Percentiles rank a stretch among this genome's conserved stretches.
phyloP scores from a whole-genome alignment of 2,113 vertebrate species.

The Ahaetulla prasina region DNA sequence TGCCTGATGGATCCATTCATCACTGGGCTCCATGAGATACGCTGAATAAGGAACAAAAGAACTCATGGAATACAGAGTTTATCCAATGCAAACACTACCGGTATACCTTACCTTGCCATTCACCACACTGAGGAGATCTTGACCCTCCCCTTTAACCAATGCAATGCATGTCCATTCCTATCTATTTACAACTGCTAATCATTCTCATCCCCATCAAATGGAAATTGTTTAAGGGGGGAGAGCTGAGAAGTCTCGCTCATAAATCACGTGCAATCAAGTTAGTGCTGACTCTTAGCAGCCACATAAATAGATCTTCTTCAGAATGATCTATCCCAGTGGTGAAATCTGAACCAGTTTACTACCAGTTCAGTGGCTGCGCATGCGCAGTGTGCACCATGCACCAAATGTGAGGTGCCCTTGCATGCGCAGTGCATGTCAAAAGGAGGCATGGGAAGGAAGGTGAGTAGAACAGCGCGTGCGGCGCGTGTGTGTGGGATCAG shows the following conservation, averaged over 20 bases:
- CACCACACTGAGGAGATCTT: not conserved
- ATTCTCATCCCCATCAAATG: not conserved
- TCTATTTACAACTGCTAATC: not conserved
- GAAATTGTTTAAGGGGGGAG: not conserved
- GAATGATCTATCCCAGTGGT: not conserved
- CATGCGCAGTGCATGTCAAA: too few relatives aligned
- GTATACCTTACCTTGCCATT: not conserved
- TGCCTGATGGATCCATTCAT: not conserved
- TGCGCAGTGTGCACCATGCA: too few relatives aligned
- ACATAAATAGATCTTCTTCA: not conserved
- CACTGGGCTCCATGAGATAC: not conserved
- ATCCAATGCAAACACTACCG: not conserved
- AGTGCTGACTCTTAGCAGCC: not conserved
- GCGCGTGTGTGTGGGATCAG: too few relatives aligned
- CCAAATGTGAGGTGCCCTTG: too few relatives aligned
- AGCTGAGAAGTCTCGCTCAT: not conserved
- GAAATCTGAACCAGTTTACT: too few relatives aligned
- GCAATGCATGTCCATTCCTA: not conserved
- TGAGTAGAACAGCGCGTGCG: too few relatives aligned
- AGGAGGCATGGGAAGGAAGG: too few relatives aligned
- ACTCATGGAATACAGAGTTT: not conserved
- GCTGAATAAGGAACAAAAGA: conserved; percentile 5
- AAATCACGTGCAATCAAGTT: not conserved
- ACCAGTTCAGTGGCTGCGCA: too few relatives aligned
- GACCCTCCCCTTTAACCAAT: not conserved